Percentiles rank a stretch among this genome's conserved stretches.
These are phyloP conservation scores for Cavia porcellus DNA, from an alignment of 2,113 vertebrate genomes.

Conservation along the genomic window DNA sequence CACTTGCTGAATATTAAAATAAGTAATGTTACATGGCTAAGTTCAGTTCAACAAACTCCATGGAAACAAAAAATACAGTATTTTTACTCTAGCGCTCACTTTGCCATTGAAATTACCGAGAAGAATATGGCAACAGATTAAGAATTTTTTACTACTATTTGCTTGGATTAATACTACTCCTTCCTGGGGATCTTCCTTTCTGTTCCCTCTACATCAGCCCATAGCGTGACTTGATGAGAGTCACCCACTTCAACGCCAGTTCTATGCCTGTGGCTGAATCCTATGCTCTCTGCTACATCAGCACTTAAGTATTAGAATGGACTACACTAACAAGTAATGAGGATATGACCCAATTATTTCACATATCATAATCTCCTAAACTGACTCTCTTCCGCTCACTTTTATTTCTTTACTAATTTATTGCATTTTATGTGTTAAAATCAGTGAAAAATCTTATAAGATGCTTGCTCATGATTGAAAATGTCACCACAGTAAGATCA, in stretches of 20 bases:
- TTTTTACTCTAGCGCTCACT: background rate
- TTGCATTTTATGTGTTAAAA: background rate
- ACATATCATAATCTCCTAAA: background rate
- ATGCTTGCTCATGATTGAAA: background rate
- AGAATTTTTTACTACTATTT: background rate
- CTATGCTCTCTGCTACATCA: background rate
- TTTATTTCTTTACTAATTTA: background rate
- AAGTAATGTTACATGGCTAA: background rate
- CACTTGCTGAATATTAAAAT: background rate
- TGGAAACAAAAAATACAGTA: background rate
- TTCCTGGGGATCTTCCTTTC: background rate
- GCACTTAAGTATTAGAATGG: background rate
- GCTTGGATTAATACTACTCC: background rate
- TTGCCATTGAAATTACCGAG: slow-evolving; percentile 49
- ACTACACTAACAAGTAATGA: background rate
- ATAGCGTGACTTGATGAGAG: background rate
- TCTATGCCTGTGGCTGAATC: background rate
- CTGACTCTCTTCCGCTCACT: background rate
- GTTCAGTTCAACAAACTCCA: background rate
- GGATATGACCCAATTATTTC: background rate
- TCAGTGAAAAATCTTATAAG: background rate
- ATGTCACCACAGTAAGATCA: background rate
- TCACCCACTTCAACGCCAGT: background rate
- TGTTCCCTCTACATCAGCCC: background rate
- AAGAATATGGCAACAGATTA: background rate